Evolutionary conservation across 2,113 vertebrate species (phyloP), one percentile per base, ranked within the genome.

Genomic region (Cryptomyrus ogoouensis): DNA sequence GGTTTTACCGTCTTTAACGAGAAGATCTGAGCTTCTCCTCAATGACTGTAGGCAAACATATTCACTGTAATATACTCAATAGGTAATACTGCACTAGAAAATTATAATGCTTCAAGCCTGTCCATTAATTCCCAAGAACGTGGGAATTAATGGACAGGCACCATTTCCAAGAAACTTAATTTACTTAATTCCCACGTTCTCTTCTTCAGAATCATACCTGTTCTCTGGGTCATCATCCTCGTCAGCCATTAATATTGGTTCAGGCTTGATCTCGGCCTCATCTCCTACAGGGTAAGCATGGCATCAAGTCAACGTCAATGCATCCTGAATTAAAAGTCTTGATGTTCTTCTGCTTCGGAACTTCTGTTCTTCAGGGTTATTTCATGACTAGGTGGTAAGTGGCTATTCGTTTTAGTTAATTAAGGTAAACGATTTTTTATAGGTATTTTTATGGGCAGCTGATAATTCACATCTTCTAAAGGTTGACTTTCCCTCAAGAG

Each of bases 181-280:
- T n/a, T n/a, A n/a, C n/a, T n/a, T n/a, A n/a, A 24, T 46, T 84
- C 83, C 62, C n/a, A 66, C 17, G 2, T n/a, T 93, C 94, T 94
- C 94, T 91, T 95, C 90, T 94, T 8, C 96, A 95, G 94, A 95
- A 96, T 95, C 94, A 95, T 97, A 99, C 98, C 98, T 99, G 96
- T 99, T 99, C 95, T 99, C 98, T 85, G 98, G 97, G 93, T 98
- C 97, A 92, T 99, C 98, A 46, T 99, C 98, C 5, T 97, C 96
- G 1, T 97, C 96, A 66, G 95, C 94, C 93, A 95, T 80, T 91
- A 93, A 95, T 91, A 94, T 93, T 91, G 93, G 90, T 53, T 93
- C 95, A 90, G 95, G 92, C 93, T 98, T 97, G 93, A 94, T 91
- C 44, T 97, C 96, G 66, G 93, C 95, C 95, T 99, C 98, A 92